Conservation (phyloP, 2,888 invertebrate genomes). For the Dryococelus australis region DNA sequence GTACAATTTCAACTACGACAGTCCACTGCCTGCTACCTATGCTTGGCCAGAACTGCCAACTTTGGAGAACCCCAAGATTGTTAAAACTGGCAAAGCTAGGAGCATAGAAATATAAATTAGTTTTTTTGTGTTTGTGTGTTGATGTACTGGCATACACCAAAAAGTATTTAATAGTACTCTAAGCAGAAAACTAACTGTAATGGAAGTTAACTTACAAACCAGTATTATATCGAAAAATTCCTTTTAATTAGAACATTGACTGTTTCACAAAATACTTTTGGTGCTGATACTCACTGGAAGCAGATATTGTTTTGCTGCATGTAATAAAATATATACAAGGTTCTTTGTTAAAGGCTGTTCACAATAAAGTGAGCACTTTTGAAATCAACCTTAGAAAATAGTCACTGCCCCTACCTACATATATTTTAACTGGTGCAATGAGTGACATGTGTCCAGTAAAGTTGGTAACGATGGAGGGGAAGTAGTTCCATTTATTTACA, state of each 20-base stretch:
- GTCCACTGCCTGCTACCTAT: conserved; percentile 71
- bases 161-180: background rate
- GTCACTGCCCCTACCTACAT: too few relatives aligned
- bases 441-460: too few relatives aligned
- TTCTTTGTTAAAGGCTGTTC: too few relatives aligned
- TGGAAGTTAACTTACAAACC: background rate
- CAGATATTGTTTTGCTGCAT: background rate
- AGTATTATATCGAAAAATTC: background rate
- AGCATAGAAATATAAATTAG: conserved; percentile 38
- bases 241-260: background rate
- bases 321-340: too few relatives aligned
- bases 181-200: background rate
- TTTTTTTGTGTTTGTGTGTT: background rate
- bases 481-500: too few relatives aligned
- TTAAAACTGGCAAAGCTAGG: conserved; percentile 37
- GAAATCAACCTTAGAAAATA: too few relatives aligned
- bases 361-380: too few relatives aligned
- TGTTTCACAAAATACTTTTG: background rate
- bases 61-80: conserved; percentile 35
- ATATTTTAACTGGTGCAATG: too few relatives aligned
- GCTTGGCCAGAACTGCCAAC: conserved; percentile 57
- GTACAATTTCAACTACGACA: conserved; percentile 81
- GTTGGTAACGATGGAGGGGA: too few relatives aligned
- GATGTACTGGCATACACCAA: background rate
- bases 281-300: background rate